A percentile compares a stretch with the other conserved stretches of the same genome.
Evolutionary conservation across 2,888 invertebrate genomes (phyloP).

Genomic region (Pterostichus niger): DNA sequence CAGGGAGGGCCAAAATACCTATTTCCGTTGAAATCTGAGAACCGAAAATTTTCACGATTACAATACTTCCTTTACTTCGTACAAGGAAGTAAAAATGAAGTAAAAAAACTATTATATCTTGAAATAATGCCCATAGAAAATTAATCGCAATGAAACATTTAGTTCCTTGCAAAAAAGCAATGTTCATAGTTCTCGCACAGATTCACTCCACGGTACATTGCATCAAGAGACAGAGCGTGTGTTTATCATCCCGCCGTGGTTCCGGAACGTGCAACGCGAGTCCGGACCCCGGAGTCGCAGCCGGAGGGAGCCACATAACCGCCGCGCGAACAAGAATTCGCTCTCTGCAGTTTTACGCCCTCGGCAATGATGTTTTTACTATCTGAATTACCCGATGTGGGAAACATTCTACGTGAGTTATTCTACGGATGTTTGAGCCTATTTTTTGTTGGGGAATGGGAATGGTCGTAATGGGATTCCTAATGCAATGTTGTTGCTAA

Average conservation of each 20-base stretch:
- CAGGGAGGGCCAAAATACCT: too few relatives aligned
- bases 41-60: too few relatives aligned
- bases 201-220: conserved; percentile 4
- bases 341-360: conserved; percentile 57
- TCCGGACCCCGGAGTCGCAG: conserved; percentile 6
- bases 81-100: too few relatives aligned
- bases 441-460: conserved; percentile 39
- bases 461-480: conserved; percentile 44
- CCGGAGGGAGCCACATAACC: conserved; percentile 61
- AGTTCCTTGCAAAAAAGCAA: not conserved
- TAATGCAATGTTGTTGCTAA: conserved; percentile 55
- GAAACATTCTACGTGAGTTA: conserved; percentile 48
- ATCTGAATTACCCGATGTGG: conserved; percentile 52
- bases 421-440: conserved; percentile 52
- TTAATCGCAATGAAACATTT: not conserved
- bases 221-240: conserved; percentile 17
- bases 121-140: not conserved
- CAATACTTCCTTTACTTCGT: too few relatives aligned
- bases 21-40: too few relatives aligned
- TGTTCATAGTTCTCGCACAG: not conserved
- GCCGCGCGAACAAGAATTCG: conserved; percentile 60
- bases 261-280: conserved; percentile 60
- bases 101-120: too few relatives aligned
- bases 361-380: conserved; percentile 60
- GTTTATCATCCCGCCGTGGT: conserved; percentile 55